These are phyloP conservation scores for Plectropomus leopardus DNA, from an alignment of 2,113 vertebrate species.

Conservation along the genomic window DNA sequence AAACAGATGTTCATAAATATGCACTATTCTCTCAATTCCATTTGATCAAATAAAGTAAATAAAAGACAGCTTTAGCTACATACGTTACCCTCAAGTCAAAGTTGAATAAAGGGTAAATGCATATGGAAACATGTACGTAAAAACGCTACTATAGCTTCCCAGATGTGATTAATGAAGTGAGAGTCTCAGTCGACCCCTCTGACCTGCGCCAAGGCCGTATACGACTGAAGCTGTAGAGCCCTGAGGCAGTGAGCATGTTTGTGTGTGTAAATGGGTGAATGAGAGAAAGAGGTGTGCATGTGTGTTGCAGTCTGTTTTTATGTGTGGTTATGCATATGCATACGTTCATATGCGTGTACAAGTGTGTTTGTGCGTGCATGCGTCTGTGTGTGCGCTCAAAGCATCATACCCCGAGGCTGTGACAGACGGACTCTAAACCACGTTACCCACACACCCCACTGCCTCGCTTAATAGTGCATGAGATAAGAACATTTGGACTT, in stretches of 20 bases:
- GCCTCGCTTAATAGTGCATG: conserved; percentile 84
- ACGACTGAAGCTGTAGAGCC: conserved; percentile 56
- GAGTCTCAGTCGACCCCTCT: conserved; percentile 66
- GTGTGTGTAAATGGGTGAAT: conserved; percentile 63
- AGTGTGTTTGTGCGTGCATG: conserved; percentile 5
- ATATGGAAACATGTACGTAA: conserved; percentile 61
- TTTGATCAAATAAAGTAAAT: conserved; percentile 27
- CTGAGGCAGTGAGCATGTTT: conserved; percentile 62
- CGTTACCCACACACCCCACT: conserved; percentile 79
- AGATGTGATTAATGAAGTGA: conserved; percentile 79
- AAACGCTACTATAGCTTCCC: conserved; percentile 48
- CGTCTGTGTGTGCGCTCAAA: conserved; percentile 41
- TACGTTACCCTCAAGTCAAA: conserved; percentile 56
- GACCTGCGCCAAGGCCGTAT: conserved; percentile 66
- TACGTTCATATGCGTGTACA: conserved; percentile 12
- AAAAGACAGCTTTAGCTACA: conserved; percentile 35
- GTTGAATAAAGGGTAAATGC: conserved; percentile 61
- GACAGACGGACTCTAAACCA: conserved; percentile 81
- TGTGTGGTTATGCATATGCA: conserved; percentile 60
- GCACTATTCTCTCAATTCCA: conserved; percentile 22
- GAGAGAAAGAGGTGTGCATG: conserved; percentile 54
- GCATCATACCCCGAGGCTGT: conserved; percentile 73
- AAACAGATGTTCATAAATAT: neutral
- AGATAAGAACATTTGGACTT: conserved; percentile 85
- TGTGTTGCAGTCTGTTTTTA: conserved; percentile 34